Conservation (phyloP, 2,113 vertebrate species). For the Siniperca knerii region DNA sequence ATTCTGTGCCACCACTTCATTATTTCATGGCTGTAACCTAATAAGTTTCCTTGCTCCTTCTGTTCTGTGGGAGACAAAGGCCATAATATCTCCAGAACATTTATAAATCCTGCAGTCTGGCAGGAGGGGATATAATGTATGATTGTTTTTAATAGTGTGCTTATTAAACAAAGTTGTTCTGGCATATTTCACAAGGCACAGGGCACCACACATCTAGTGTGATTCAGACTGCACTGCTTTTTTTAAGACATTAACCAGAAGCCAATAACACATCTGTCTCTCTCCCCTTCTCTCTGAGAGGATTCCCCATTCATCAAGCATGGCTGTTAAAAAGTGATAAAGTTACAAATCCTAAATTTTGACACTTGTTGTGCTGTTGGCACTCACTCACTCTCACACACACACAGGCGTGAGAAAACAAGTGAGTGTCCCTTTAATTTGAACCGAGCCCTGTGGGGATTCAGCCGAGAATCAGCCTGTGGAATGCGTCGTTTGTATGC, state of each 20-base stretch:
- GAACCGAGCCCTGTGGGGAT: conserved; percentile 73
- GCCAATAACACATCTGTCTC: conserved; percentile 21
- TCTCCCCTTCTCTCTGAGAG: background rate
- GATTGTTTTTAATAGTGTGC: conserved; percentile 64
- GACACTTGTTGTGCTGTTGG: conserved; percentile 34
- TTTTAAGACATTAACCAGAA: conserved; percentile 49
- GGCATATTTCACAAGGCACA: conserved; percentile 59
- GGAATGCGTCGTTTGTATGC: conserved; percentile 82
- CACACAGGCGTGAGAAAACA: conserved; percentile 47
- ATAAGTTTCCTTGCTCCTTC: conserved; percentile 8
- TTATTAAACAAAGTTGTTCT: conserved; percentile 80
- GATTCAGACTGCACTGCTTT: conserved; percentile 26
- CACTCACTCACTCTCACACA: background rate
- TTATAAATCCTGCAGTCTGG: conserved; percentile 34
- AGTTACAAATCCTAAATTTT: conserved; percentile 3
- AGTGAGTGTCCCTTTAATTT: conserved; percentile 83
- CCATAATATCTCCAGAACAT: conserved; percentile 70
- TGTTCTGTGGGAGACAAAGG: conserved; percentile 65
- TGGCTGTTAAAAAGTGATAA: background rate
- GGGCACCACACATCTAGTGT: conserved; percentile 22
- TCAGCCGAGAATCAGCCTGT: conserved; percentile 70
- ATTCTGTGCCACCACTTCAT: conserved; percentile 3
- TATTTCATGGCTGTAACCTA: conserved; percentile 16
- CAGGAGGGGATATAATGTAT: conserved; percentile 52
- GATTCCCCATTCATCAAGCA: conserved; percentile 16